A percentile compares a stretch with the other conserved stretches of the same genome.
Evolutionary conservation across 1,140 invertebrate species (phyloP).

Genomic region (Oncopodura yosiiana): DNA sequence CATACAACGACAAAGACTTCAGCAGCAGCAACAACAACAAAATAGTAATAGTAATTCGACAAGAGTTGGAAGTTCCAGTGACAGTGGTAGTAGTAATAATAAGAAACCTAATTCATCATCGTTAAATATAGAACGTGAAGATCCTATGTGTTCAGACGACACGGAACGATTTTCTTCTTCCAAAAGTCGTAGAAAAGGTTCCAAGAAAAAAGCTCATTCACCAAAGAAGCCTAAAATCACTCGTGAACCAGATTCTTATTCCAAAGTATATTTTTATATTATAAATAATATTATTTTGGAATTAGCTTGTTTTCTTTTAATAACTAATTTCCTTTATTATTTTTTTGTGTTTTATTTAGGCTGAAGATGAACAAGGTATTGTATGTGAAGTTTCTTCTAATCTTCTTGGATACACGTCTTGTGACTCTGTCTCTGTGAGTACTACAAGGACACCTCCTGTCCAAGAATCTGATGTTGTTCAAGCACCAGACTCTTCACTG

Average conservation of each 20-base stretch:
- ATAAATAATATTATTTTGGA: not conserved
- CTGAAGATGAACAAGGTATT: constrained; percentile 17
- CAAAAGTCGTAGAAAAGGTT: constrained; percentile 9
- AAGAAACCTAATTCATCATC: not conserved
- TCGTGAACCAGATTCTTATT: constrained; percentile 26
- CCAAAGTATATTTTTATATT: constrained; percentile 22
- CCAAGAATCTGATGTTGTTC: constrained; percentile 25
- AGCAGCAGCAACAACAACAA: not conserved
- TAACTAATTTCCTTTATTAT: too few relatives aligned
- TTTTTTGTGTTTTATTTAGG: constrained; percentile 1
- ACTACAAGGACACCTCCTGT: constrained; percentile 31
- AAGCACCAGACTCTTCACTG: constrained; percentile 33
- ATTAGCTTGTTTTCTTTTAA: not conserved
- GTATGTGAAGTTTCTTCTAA: constrained; percentile 28
- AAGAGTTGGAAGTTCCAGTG: constrained; percentile 31
- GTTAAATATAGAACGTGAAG: constrained; percentile 9
- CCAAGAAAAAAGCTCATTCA: constrained; percentile 21
- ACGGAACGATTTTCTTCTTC: too few relatives aligned
- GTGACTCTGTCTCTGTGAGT: constrained; percentile 22
- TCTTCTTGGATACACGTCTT: constrained; percentile 22
- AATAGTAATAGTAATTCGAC: constrained; percentile 7
- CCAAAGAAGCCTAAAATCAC: constrained; percentile 26
- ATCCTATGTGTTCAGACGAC: constrained; percentile 9
- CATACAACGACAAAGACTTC: constrained; percentile 2
- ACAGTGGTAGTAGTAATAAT: constrained; percentile 5